Evolutionary conservation across 23 tunicate species (phyloP).

Genomic region (Botrylloides violaceus): DNA sequence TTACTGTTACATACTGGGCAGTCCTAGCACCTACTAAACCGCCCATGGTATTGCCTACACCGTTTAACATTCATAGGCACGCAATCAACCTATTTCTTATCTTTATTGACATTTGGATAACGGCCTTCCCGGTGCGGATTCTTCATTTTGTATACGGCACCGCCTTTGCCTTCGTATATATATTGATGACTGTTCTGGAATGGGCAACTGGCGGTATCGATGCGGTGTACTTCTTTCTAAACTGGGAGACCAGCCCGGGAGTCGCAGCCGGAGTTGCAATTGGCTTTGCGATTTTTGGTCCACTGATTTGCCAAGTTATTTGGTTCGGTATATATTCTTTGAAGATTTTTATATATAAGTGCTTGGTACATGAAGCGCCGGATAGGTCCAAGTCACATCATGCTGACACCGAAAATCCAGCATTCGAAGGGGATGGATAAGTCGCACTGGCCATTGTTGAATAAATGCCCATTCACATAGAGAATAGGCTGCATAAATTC

Average conservation of each 20-base stretch:
- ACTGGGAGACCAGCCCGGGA: neutral
- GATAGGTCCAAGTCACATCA: too few relatives aligned
- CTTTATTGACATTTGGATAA: neutral
- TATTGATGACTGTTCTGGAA: neutral
- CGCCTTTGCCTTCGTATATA: neutral
- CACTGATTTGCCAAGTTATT: too few relatives aligned
- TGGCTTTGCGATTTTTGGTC: too few relatives aligned
- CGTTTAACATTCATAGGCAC: constrained; percentile 1
- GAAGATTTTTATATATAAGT: too few relatives aligned
- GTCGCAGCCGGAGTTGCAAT: neutral
- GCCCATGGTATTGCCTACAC: neutral
- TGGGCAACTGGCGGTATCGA: neutral
- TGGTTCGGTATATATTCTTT: too few relatives aligned
- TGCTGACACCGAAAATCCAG: too few relatives aligned
- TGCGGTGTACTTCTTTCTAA: neutral
- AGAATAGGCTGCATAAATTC: too few relatives aligned
- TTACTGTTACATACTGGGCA: neutral
- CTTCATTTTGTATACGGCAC: neutral
- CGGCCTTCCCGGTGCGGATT: neutral
- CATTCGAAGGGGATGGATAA: too few relatives aligned
- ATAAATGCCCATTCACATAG: too few relatives aligned
- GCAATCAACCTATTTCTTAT: neutral
- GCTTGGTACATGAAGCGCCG: too few relatives aligned
- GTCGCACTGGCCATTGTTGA: too few relatives aligned
- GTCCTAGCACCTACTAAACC: neutral